Conservation (phyloP, 2,113 vertebrate species). For the Microtus ochrogaster region DNA sequence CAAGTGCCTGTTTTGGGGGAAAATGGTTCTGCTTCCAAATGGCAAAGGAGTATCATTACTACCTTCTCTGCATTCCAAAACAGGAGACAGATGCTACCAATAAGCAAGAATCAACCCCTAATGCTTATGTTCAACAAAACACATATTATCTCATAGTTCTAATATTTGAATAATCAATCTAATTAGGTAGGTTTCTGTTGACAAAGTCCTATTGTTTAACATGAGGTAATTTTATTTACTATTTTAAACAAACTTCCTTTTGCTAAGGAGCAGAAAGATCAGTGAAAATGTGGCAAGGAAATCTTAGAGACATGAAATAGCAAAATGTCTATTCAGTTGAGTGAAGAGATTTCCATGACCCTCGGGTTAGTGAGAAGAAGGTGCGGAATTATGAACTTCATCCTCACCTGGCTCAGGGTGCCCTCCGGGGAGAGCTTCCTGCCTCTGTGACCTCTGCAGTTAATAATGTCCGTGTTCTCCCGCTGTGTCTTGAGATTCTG, state of each 20-base stretch:
- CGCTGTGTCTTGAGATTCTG: not conserved
- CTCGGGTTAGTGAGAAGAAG: not conserved
- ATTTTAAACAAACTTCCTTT: not conserved
- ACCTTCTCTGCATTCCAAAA: constrained; percentile 43
- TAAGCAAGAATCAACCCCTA: constrained; percentile 40
- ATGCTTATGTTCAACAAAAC: constrained; percentile 54
- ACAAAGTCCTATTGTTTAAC: constrained; percentile 1
- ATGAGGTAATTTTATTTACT: constrained; percentile 13
- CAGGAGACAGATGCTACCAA: constrained; percentile 66
- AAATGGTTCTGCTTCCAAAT: constrained; percentile 54
- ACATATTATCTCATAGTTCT: constrained; percentile 39
- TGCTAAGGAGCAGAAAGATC: not conserved
- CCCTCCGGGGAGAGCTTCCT: not conserved
- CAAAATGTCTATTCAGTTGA: not conserved
- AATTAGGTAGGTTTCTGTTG: constrained; percentile 52
- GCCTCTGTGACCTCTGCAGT: not conserved
- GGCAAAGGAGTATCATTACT: constrained; percentile 65
- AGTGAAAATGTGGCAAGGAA: not conserved
- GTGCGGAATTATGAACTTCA: not conserved
- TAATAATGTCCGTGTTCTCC: not conserved
- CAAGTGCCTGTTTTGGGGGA: constrained; percentile 16
- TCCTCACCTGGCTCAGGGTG: not conserved
- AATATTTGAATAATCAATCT: constrained; percentile 50
- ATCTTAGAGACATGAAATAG: not conserved
- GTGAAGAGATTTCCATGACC: not conserved